Evolutionary conservation across 2,888 invertebrate species (phyloP).

Genomic region (Calameuta idolon): DNA sequence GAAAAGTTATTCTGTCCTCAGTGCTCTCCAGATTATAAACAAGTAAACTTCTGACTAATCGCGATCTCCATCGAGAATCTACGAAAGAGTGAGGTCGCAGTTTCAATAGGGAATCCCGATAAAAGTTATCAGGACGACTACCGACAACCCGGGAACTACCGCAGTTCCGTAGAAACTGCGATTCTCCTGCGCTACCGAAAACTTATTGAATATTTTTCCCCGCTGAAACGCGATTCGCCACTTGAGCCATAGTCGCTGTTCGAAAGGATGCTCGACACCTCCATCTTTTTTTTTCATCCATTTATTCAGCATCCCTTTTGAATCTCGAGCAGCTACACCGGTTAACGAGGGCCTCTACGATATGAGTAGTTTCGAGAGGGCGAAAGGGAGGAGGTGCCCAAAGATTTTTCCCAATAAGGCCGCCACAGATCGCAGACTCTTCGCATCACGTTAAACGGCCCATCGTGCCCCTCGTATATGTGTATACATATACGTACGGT

Average conservation of each 20-base stretch:
- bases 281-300: background rate
- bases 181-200: background rate
- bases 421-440: background rate
- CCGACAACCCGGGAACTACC: background rate
- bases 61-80: background rate
- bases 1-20: background rate
- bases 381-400: background rate
- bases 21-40: conserved; percentile 1
- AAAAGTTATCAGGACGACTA: conserved; percentile 1
- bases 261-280: background rate
- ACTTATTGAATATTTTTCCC: background rate
- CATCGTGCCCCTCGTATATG: background rate
- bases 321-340: background rate
- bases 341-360: background rate
- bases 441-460: background rate
- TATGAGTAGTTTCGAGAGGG: background rate
- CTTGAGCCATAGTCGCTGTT: background rate
- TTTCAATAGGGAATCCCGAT: background rate
- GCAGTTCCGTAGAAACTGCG: background rate
- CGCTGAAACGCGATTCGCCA: background rate
- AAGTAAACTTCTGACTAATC: conserved; percentile 9
- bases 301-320: background rate
- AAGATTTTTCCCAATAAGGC: background rate
- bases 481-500: background rate
- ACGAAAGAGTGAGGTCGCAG: background rate